Conservation (phyloP, 2,797 vertebrate species). For the Tympanoctomys barrerae region DNA sequence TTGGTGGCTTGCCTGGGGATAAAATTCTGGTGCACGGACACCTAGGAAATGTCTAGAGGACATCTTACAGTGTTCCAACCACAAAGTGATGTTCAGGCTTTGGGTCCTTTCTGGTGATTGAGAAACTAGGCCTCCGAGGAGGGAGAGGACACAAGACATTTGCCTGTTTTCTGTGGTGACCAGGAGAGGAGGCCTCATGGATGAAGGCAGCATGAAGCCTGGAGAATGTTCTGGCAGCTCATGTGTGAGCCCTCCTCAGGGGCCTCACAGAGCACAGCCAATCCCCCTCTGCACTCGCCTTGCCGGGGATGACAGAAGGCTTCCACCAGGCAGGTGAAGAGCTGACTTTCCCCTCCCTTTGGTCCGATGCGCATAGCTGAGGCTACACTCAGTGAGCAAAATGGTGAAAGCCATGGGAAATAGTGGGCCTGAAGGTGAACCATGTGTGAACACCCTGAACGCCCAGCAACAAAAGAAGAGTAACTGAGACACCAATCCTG, state of each 20-base stretch:
- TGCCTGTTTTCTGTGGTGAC: background rate
- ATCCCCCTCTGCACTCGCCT: background rate
- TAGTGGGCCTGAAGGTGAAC: background rate
- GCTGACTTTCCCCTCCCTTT: rapidly evolving
- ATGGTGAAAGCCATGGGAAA: background rate
- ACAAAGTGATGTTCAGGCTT: background rate
- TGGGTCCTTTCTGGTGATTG: background rate
- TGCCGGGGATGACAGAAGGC: background rate
- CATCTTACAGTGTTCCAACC: background rate
- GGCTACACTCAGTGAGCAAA: background rate
- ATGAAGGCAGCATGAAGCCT: too few relatives aligned
- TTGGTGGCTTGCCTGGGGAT: background rate
- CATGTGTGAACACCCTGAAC: background rate
- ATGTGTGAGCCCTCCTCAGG: too few relatives aligned
- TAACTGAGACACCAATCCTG: too few relatives aligned
- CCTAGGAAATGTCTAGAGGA: background rate
- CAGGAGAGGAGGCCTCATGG: background rate
- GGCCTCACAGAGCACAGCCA: background rate
- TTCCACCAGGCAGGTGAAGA: background rate
- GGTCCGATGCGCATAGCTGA: background rate
- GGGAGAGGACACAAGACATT: background rate
- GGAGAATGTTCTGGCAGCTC: too few relatives aligned
- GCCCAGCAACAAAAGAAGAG: too few relatives aligned
- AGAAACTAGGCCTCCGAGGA: background rate
- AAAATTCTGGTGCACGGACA: background rate